These are phyloP conservation scores for Pseudochirops cupreus DNA, from an alignment of 2,797 vertebrate species.

Conservation along the genomic window DNA sequence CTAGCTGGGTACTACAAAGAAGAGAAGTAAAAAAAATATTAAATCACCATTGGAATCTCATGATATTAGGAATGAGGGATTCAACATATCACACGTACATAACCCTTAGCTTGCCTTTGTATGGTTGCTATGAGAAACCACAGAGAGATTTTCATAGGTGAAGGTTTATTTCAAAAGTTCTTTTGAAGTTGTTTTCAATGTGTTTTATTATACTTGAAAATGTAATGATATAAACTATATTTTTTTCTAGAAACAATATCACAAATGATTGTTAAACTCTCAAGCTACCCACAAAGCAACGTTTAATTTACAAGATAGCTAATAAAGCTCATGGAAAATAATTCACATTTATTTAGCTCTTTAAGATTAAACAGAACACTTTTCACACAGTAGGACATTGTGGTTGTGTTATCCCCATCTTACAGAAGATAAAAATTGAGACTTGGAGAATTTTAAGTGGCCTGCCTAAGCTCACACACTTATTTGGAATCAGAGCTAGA, in stretches of 20 bases:
- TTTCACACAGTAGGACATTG: not conserved
- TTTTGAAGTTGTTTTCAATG: not conserved
- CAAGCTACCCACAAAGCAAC: not conserved
- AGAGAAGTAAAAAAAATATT: not conserved
- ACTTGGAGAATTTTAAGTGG: not conserved
- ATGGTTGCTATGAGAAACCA: not conserved
- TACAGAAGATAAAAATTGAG: not conserved
- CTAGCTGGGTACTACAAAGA: not conserved
- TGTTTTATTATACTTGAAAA: not conserved
- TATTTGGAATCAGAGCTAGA: not conserved
- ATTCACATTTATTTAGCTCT: not conserved
- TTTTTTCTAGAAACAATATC: not conserved
- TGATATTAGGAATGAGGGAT: not conserved
- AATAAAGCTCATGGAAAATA: not conserved
- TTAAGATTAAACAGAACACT: not conserved
- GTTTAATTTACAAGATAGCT: not conserved
- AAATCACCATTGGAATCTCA: not conserved
- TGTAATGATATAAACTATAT: not conserved
- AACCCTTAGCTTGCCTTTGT: not conserved
- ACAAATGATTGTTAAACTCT: not conserved
- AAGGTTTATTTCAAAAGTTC: not conserved
- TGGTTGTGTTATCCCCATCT: not conserved
- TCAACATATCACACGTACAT: not conserved
- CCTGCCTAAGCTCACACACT: not conserved
- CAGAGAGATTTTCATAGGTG: not conserved